Evolutionary conservation across 1,140 invertebrate species (phyloP), one percentile per base, ranked within the genome.

Genomic region (Tribolium madens): DNA sequence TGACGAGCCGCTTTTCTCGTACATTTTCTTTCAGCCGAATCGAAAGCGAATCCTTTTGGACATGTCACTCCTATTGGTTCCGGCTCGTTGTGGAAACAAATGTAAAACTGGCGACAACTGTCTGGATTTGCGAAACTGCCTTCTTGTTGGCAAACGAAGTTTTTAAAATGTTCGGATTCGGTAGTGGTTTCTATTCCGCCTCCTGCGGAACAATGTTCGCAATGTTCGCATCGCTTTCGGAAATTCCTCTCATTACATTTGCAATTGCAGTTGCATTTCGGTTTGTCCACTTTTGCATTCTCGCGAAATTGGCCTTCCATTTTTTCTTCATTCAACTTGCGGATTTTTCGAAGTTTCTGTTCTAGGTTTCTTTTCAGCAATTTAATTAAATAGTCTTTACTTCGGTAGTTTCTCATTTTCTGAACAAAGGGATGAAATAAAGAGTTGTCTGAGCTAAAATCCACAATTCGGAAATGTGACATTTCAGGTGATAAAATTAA

Each of bases 61-160:
- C 52, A 57, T 1, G 52, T 57, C 15, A 57, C 52, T 9, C 18
- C 52, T 3, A 57, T 57, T 4, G 52, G 52, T 14, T 57, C 52
- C 17, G 10, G 5, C 15, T 57, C 52, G 7, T 57, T 57, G 17
- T 21, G 52, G 52, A 18, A 57, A 18, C 52, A 57, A 21, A 57
- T 57, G 52, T 57, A 57, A 21, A 57, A 57, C n/a, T 57, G 52
- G 17, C 52, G 52, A 21, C 52, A 57, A 21, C 17, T 57, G 14
- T 10, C 21, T 4, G 52, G 52, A 21, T 57, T 21, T 17, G 18
- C 52, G 18, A 57, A 57, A 21, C 52, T 57, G 10, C 52, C 52
- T 18, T 57, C 52, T 14, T 18, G 5, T 17, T 57, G 13, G 17
- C 52, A 57, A n/a, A 57, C 52, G 10, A 57, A 57, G 10, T 21